Evolutionary conservation across 1,140 invertebrate genomes (phyloP).

Genomic region (Dreissena rostriformis): DNA sequence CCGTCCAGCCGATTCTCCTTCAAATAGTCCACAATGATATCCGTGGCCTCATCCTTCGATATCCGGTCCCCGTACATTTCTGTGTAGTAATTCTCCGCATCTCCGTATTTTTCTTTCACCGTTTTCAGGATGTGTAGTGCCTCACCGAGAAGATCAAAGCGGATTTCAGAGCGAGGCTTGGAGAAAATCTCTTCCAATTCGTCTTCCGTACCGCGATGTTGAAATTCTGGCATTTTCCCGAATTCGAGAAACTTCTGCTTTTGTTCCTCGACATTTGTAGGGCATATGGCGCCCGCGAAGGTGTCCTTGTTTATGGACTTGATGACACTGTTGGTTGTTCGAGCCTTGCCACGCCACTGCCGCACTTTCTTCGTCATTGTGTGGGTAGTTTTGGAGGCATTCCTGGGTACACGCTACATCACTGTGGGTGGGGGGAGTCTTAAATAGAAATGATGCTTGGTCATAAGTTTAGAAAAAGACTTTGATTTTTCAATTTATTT

Average conservation of each 20-base stretch:
- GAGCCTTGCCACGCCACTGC: conserved; percentile 49
- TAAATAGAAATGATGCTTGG: too few species aligned
- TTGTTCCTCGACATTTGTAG: conserved; percentile 75
- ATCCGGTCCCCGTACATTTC: conserved; percentile 74
- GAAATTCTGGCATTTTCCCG: conserved; percentile 73
- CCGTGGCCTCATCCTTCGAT: conserved; percentile 71
- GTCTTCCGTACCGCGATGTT: conserved; percentile 64
- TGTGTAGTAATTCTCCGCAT: conserved; percentile 71
- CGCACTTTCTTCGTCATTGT: conserved; percentile 51
- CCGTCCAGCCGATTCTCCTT: conserved; percentile 74
- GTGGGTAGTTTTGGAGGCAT: not conserved
- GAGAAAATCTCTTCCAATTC: conserved; percentile 67
- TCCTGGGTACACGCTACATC: not conserved
- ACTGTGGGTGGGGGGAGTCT: too few species aligned
- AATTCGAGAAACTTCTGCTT: conserved; percentile 73
- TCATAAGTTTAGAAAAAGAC: too few species aligned
- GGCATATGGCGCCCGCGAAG: conserved; percentile 66
- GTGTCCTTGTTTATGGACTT: conserved; percentile 54
- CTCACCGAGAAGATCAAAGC: conserved; percentile 75
- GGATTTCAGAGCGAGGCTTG: conserved; percentile 70
- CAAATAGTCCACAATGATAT: conserved; percentile 73
- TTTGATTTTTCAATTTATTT: too few species aligned
- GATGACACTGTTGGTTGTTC: conserved; percentile 51
- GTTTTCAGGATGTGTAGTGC: conserved; percentile 73
- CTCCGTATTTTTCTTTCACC: conserved; percentile 73